Conservation (phyloP, 2,888 invertebrate genomes). For the Pseudococcus jackbeardsleyi region DNA sequence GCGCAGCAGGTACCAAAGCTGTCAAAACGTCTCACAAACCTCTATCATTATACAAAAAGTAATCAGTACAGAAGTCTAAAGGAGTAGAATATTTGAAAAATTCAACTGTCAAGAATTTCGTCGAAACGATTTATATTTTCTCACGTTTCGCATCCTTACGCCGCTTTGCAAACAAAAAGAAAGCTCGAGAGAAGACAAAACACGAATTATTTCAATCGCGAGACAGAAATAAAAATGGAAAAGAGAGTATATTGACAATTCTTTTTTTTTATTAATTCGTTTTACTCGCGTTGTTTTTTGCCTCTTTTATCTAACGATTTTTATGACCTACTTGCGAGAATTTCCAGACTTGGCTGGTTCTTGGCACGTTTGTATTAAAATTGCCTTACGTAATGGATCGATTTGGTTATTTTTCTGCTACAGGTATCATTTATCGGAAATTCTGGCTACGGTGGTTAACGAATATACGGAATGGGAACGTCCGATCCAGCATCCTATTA, state of each 20-base stretch:
- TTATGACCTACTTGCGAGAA: not conserved
- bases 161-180: not conserved
- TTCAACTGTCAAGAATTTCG: constrained; percentile 5
- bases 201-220: not conserved
- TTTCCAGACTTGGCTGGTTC: not conserved
- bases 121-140: constrained; percentile 17
- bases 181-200: not conserved
- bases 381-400: not conserved
- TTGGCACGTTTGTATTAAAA: not conserved
- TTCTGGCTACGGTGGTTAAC: constrained; percentile 86
- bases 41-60: not conserved
- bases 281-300: not conserved
- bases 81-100: not conserved
- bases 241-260: not conserved
- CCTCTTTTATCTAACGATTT: not conserved
- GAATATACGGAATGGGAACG: constrained; percentile 98
- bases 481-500: constrained; percentile 89
- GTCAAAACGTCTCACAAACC: not conserved
- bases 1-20: not conserved
- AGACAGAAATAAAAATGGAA: not conserved
- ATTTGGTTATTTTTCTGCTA: constrained; percentile 48
- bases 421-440: constrained; percentile 77
- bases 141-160: not conserved
- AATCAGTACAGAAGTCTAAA: not conserved
- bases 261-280: not conserved